phyloP scores from a whole-genome alignment of 2,888 invertebrate genomes.

The Eupeodes latifasciatus region DNA sequence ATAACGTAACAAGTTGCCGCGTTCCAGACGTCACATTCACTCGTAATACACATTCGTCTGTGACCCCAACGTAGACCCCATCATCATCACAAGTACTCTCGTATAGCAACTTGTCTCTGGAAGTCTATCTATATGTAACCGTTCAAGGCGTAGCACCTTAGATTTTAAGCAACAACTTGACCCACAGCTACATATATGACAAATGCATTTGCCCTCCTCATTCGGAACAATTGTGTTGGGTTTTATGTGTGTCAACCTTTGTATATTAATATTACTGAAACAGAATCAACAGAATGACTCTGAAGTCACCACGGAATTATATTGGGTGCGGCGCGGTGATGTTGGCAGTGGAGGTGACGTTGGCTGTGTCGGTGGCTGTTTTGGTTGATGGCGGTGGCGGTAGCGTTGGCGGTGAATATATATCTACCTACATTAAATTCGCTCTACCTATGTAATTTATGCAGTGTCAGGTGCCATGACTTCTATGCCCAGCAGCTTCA shows the following conservation, averaged over 20 bases:
- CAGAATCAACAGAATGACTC: conserved; percentile 18
- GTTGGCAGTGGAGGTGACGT: neutral
- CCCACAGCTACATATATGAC: conserved; percentile 63
- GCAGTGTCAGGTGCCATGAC: conserved; percentile 74
- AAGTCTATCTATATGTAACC: neutral
- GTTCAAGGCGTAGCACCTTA: conserved; percentile 23
- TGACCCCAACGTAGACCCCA: conserved; percentile 37
- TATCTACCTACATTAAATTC: conserved; percentile 19
- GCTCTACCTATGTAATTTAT: conserved; percentile 55
- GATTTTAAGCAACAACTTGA: conserved; percentile 68
- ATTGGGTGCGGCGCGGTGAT: conserved; percentile 44
- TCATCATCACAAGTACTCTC: neutral
- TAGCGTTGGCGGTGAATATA: neutral
- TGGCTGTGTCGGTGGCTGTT: neutral
- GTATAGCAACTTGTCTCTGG: conserved; percentile 41
- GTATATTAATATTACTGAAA: conserved; percentile 14
- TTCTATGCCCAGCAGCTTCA: conserved; percentile 48
- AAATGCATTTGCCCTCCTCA: conserved; percentile 45
- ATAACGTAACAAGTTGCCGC: conserved; percentile 32
- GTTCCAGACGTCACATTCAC: conserved; percentile 51
- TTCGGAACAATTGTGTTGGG: conserved; percentile 1
- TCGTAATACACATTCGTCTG: conserved; percentile 45
- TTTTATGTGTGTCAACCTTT: conserved; percentile 52
- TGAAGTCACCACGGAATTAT: neutral
- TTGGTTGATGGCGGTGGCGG: neutral